A percentile compares a stretch with the other conserved stretches of the same genome.
These are phyloP conservation scores for Sinocyclocheilus anshuiensis DNA, from an alignment of 2,113 vertebrate species.

Conservation along the genomic window DNA sequence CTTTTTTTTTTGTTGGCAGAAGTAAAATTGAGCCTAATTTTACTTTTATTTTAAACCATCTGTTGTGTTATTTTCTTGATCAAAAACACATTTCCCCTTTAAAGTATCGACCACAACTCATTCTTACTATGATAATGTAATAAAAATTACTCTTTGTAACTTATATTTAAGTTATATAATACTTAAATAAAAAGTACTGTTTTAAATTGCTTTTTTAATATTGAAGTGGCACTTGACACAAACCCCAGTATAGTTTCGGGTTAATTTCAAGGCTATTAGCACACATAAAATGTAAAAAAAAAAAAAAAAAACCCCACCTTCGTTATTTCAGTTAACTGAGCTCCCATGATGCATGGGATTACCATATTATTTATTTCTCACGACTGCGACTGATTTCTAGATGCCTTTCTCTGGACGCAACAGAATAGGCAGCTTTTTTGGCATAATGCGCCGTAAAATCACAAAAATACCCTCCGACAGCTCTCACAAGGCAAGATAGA, in stretches of 20 bases:
- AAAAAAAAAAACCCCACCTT: background rate
- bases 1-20: too few species aligned
- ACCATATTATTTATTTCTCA: slow-evolving; percentile 20
- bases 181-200: background rate
- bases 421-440: slow-evolving; percentile 39
- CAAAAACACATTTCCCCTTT: too few species aligned
- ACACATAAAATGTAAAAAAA: background rate
- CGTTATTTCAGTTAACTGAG: background rate
- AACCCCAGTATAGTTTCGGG: background rate
- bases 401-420: background rate
- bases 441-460: slow-evolving; percentile 41
- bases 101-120: too few species aligned
- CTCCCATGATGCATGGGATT: slow-evolving; percentile 1
- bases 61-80: too few species aligned
- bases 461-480: slow-evolving; percentile 28
- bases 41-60: too few species aligned
- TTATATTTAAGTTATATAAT: too few species aligned
- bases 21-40: too few species aligned
- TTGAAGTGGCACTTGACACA: background rate
- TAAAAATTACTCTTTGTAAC: too few species aligned
- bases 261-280: slow-evolving; percentile 14
- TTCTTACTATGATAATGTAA: too few species aligned
- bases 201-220: background rate
- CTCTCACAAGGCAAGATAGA: slow-evolving; percentile 39
- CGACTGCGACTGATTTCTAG: background rate